Conservation (phyloP, 2,888 invertebrate genomes). For the Leptopilina drosophilae region DNA sequence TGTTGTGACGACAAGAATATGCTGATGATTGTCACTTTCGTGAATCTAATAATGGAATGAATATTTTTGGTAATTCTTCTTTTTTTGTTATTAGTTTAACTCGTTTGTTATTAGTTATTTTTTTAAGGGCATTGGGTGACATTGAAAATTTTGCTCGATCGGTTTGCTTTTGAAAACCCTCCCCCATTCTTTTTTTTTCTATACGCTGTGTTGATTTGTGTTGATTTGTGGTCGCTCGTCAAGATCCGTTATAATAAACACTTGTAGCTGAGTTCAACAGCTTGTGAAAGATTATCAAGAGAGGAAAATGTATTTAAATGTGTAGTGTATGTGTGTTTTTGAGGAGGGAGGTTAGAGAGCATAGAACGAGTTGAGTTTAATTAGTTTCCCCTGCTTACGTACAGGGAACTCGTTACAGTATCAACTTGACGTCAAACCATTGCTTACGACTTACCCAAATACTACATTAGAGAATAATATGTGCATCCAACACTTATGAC, state of each 20-base stretch:
- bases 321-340: background rate
- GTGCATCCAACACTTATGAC: slow-evolving; percentile 33
- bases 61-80: background rate
- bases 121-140: slow-evolving; percentile 36
- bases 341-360: slow-evolving; percentile 27
- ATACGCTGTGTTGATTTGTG: background rate
- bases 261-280: slow-evolving; percentile 32
- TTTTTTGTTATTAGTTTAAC: background rate
- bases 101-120: background rate
- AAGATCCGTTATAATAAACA: slow-evolving; percentile 33
- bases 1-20: too few relatives aligned
- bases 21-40: too few relatives aligned
- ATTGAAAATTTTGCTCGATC: slow-evolving; percentile 4
- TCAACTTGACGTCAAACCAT: slow-evolving; percentile 34
- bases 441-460: slow-evolving; percentile 26
- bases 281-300: slow-evolving; percentile 44
- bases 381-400: slow-evolving; percentile 54
- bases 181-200: background rate
- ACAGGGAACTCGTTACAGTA: slow-evolving; percentile 35
- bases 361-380: slow-evolving; percentile 47
- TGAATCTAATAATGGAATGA: too few relatives aligned
- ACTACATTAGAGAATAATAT: slow-evolving; percentile 29
- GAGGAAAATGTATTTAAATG: background rate
- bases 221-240: slow-evolving; percentile 6
- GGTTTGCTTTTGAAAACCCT: background rate